Percentiles rank a stretch among this genome's conserved stretches.
Evolutionary conservation across 2,113 vertebrate genomes (phyloP).

Genomic region (zebrafish (Danio rerio)): GRCz12tu NC_133188.1:23448001-23448500

Average conservation of each 20-base stretch:
- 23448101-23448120: background rate
- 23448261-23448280: background rate
- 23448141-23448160: background rate
- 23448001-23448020: background rate
- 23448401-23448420: background rate
- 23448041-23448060: background rate
- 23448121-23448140: background rate
- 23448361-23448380: background rate
- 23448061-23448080: background rate
- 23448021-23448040: background rate
- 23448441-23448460: background rate
- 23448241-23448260: background rate
- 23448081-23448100: background rate
- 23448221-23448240: background rate
- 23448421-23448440: too few species aligned
- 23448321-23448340: too few species aligned
- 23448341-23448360: background rate
- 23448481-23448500: background rate
- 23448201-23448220: conserved; percentile 1
- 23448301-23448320: background rate
- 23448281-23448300: background rate
- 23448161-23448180: background rate
- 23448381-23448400: background rate
- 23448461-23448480: background rate
- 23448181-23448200: conserved; percentile 15